These are phyloP conservation scores for Parambassis ranga DNA, from an alignment of 2,797 vertebrate genomes.

Conservation along the genomic window DNA sequence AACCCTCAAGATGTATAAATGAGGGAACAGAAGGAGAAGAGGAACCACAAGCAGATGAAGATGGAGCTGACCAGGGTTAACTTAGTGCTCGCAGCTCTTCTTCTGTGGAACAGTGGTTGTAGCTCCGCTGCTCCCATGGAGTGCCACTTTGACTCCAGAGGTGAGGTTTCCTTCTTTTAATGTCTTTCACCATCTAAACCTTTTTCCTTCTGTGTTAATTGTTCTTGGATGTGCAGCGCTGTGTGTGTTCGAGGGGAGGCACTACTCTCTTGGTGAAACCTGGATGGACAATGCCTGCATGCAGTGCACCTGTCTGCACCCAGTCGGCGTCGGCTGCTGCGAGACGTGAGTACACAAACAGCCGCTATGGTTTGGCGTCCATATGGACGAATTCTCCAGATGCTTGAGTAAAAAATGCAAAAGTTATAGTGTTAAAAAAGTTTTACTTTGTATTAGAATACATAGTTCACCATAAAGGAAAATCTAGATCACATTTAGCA, in stretches of 20 bases:
- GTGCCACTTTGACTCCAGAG: slow-evolving; percentile 82
- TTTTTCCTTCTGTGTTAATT: not conserved
- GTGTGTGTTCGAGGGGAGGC: slow-evolving; percentile 84
- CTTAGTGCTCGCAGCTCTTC: slow-evolving; percentile 55
- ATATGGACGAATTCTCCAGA: not conserved
- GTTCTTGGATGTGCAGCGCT: slow-evolving; percentile 68
- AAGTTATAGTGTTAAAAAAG: too few relatives aligned
- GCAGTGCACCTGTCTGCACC: slow-evolving; percentile 94
- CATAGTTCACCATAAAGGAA: too few relatives aligned
- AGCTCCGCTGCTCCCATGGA: slow-evolving; percentile 70
- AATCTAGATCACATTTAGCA: too few relatives aligned
- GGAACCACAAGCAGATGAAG: slow-evolving; percentile 54
- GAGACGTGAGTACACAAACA: slow-evolving; percentile 84
- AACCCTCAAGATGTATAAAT: slow-evolving; percentile 79
- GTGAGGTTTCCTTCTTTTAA: slow-evolving; percentile 51
- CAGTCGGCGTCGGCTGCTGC: slow-evolving; percentile 91
- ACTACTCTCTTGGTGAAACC: slow-evolving; percentile 86
- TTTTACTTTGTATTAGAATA: not conserved
- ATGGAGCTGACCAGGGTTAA: slow-evolving; percentile 57
- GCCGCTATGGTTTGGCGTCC: slow-evolving; percentile 21
- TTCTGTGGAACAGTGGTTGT: slow-evolving; percentile 65
- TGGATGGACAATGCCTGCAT: slow-evolving; percentile 91
- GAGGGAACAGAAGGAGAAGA: slow-evolving; percentile 48
- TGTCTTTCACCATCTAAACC: not conserved
- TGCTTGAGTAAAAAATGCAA: not conserved